Evolutionary conservation across 2,888 invertebrate genomes (phyloP).

Genomic region (Ennomos quercinarius): DNA sequence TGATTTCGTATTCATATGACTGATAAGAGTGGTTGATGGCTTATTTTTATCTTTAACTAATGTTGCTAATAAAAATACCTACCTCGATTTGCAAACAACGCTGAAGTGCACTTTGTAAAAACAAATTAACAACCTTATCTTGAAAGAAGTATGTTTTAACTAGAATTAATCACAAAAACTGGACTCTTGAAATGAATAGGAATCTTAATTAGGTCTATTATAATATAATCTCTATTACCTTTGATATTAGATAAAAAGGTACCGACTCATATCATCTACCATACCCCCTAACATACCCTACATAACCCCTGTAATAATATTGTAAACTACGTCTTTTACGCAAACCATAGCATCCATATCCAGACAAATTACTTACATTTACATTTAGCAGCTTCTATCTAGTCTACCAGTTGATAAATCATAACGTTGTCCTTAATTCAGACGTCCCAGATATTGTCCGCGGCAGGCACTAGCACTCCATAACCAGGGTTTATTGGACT

Average conservation of each 20-base stretch:
- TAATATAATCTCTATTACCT: too few species aligned
- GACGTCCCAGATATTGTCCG: conserved; percentile 52
- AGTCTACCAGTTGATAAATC: conserved; percentile 33
- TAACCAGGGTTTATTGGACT: conserved; percentile 61
- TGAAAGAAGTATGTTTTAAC: too few species aligned
- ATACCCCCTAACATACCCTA: too few species aligned
- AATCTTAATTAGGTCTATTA: too few species aligned
- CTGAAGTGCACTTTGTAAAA: background rate
- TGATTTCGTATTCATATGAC: background rate
- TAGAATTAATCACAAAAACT: too few species aligned
- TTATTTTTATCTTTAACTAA: conserved; percentile 1
- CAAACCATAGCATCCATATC: conserved; percentile 1
- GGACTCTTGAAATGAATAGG: too few species aligned
- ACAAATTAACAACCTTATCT: too few species aligned
- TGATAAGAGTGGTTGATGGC: background rate
- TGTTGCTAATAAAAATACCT: background rate
- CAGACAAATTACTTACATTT: conserved; percentile 26
- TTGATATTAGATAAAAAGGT: too few species aligned
- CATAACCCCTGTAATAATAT: background rate
- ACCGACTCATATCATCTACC: too few species aligned
- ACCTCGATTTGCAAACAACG: background rate
- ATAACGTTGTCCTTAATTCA: conserved; percentile 60
- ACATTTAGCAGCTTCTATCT: conserved; percentile 16
- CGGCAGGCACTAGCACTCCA: conserved; percentile 48
- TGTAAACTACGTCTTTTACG: background rate